phyloP scores from a whole-genome alignment of 2,113 vertebrate species.

The Ginglymostoma cirratum region DNA sequence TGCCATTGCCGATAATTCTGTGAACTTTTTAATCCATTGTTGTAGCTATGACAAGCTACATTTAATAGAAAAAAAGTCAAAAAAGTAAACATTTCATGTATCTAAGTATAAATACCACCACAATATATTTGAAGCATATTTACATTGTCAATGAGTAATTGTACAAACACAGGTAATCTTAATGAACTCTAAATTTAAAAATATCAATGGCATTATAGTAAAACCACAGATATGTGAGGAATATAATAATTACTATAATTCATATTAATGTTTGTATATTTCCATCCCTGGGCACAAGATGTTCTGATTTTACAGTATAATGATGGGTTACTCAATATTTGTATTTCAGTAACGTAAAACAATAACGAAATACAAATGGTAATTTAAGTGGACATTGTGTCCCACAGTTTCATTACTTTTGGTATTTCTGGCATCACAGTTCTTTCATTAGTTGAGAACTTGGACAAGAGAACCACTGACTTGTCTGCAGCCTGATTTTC shows the following conservation, averaged over 20 bases:
- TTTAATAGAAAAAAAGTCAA: neutral
- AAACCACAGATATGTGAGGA: slow-evolving; percentile 19
- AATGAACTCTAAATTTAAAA: neutral
- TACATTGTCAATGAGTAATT: neutral
- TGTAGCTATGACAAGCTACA: neutral
- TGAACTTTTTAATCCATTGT: neutral
- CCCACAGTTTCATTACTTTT: neutral
- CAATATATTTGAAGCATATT: neutral
- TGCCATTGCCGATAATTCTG: neutral
- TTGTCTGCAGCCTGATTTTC: neutral
- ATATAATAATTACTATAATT: neutral
- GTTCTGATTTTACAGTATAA: slow-evolving; percentile 21
- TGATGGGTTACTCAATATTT: neutral
- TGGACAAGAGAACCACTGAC: neutral
- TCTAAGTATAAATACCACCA: neutral
- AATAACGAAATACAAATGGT: neutral
- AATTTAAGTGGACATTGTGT: neutral
- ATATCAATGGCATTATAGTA: neutral
- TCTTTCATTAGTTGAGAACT: neutral
- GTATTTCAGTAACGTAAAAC: neutral
- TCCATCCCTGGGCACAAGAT: neutral
- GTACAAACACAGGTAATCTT: neutral
- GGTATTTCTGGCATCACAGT: neutral
- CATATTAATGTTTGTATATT: neutral
- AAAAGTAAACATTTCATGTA: neutral